These are phyloP conservation scores for Aphelocoma coerulescens DNA, from an alignment of 2,113 vertebrate genomes.

Conservation along the genomic window DNA sequence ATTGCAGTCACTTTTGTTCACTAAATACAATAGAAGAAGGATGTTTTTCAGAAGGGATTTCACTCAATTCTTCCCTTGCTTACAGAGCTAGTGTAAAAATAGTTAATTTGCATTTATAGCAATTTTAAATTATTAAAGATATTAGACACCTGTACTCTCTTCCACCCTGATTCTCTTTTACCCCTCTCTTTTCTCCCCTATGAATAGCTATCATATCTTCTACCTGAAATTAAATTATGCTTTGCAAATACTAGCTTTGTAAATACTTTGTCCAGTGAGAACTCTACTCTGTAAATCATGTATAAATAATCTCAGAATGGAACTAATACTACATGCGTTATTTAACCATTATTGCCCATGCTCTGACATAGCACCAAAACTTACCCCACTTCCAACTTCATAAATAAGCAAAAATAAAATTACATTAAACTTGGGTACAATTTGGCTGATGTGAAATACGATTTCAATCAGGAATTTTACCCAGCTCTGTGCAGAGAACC, in stretches of 20 bases:
- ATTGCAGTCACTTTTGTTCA: not conserved
- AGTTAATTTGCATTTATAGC: not conserved
- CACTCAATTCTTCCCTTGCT: not conserved
- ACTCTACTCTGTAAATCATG: not conserved
- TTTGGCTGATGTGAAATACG: not conserved
- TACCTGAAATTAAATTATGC: not conserved
- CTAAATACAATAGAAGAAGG: not conserved
- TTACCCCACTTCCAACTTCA: not conserved
- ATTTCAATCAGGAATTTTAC: not conserved
- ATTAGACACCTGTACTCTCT: not conserved
- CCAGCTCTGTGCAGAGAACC: accelerated
- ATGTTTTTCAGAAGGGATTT: not conserved
- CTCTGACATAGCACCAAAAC: not conserved
- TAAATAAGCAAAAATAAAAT: not conserved
- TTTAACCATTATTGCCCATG: not conserved
- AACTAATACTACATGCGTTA: not conserved
- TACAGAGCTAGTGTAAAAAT: not conserved
- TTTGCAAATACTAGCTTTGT: not conserved
- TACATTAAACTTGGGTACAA: not conserved
- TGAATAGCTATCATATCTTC: not conserved
- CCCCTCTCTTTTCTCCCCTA: not conserved
- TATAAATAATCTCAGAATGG: not conserved
- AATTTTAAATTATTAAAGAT: not conserved
- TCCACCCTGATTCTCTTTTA: not conserved
- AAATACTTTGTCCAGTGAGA: not conserved